phyloP scores from a whole-genome alignment of 2,888 invertebrate genomes.

The Sipunculus nudus region DNA sequence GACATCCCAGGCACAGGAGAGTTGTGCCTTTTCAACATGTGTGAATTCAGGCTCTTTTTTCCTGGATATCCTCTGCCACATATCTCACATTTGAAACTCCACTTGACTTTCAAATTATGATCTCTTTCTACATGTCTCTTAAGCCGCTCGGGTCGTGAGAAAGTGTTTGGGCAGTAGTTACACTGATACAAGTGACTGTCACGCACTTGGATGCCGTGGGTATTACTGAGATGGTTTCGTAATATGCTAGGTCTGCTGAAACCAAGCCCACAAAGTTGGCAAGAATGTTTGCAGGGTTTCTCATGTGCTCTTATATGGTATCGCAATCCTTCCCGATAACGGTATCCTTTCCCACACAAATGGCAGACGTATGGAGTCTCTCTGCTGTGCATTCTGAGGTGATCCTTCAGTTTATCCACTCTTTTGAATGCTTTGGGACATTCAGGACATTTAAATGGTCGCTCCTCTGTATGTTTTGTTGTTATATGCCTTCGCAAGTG shows the following conservation, averaged over 20 bases:
- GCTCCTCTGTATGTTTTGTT: slow-evolving; percentile 21
- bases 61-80: slow-evolving; percentile 36
- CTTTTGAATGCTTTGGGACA: slow-evolving; percentile 38
- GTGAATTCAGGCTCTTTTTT: slow-evolving; percentile 25
- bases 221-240: slow-evolving; percentile 16
- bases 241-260: slow-evolving; percentile 23
- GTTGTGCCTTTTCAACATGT: slow-evolving; percentile 20
- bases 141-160: slow-evolving; percentile 30
- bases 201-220: slow-evolving; percentile 19
- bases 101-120: slow-evolving; percentile 17
- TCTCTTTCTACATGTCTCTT: slow-evolving; percentile 31
- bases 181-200: slow-evolving; percentile 30
- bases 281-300: slow-evolving; percentile 16
- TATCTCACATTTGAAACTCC: slow-evolving; percentile 19
- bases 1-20: too few relatives aligned
- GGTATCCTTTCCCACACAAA: slow-evolving; percentile 23
- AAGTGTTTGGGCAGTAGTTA: slow-evolving; percentile 13
- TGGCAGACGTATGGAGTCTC: slow-evolving; percentile 28
- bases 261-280: slow-evolving; percentile 18
- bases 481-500: slow-evolving; percentile 32
- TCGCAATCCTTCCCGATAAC: slow-evolving; percentile 31
- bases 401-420: slow-evolving; percentile 34
- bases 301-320: slow-evolving; percentile 34
- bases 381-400: slow-evolving; percentile 22
- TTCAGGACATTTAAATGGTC: slow-evolving; percentile 26